These are phyloP conservation scores for Tetramorium bicarinatum DNA, from an alignment of 2,888 invertebrate genomes.

Conservation along the genomic window DNA sequence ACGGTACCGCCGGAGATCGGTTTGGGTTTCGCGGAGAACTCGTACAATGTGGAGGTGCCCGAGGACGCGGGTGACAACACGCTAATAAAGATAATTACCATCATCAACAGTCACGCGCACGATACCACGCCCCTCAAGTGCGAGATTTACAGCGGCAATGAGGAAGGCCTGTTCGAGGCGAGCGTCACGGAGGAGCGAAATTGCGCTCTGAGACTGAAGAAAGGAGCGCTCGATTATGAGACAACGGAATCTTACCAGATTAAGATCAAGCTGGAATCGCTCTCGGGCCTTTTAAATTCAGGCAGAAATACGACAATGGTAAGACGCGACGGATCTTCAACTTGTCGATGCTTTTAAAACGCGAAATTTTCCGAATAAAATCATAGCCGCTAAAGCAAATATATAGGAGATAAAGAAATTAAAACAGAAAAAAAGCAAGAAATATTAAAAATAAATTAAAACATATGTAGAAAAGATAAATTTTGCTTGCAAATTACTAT, in stretches of 20 bases:
- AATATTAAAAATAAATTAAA: too few relatives aligned
- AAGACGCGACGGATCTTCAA: conserved; percentile 5
- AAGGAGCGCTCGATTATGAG: conserved; percentile 93
- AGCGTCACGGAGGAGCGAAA: conserved; percentile 93
- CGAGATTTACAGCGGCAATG: conserved; percentile 92
- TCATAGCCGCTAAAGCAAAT: background rate
- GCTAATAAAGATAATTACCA: conserved; percentile 90
- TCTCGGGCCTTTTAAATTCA: conserved; percentile 93
- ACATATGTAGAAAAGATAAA: background rate
- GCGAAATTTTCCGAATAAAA: background rate
- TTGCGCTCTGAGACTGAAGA: conserved; percentile 92
- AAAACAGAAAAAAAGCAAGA: background rate
- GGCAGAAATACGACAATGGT: conserved; percentile 90
- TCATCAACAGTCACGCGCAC: conserved; percentile 91
- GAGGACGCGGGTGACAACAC: conserved; percentile 92
- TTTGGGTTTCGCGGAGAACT: conserved; percentile 95
- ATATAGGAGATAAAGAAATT: background rate
- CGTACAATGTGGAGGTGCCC: conserved; percentile 93
- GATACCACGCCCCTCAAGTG: conserved; percentile 92
- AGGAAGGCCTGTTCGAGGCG: conserved; percentile 91
- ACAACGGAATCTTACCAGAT: conserved; percentile 91
- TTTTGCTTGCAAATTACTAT: background rate
- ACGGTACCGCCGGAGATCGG: conserved; percentile 91
- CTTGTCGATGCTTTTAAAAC: background rate
- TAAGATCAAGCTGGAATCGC: conserved; percentile 92